Evolutionary conservation across 2,888 invertebrate species (phyloP).

Genomic region (Andrena chrysosceles): DNA sequence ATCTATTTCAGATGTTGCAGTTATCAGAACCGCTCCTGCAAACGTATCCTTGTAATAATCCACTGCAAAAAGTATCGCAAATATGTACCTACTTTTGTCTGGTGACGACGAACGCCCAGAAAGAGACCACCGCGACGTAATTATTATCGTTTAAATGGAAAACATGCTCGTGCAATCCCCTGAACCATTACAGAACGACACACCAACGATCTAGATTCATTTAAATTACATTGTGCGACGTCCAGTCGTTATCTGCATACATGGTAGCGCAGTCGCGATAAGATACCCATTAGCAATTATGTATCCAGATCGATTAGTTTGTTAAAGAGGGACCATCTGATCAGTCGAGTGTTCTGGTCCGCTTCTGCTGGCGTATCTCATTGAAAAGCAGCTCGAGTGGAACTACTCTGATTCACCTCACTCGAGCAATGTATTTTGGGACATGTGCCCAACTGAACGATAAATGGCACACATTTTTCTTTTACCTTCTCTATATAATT

Average conservation of each 20-base stretch:
- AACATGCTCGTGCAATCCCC: conserved; percentile 10
- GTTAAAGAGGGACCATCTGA: conserved; percentile 40
- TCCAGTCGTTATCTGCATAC: conserved; percentile 1
- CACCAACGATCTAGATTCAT: conserved; percentile 38
- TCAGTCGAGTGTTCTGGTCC: conserved; percentile 29
- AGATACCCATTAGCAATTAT: conserved; percentile 54
- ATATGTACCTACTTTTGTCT: neutral
- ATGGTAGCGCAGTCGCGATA: conserved; percentile 27
- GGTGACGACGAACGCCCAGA: neutral
- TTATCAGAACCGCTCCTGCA: neutral
- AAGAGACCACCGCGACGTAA: neutral
- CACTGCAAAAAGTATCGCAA: neutral
- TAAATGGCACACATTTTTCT: neutral
- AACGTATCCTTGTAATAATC: neutral
- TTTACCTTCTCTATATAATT: no score
- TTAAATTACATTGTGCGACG: conserved; percentile 35
- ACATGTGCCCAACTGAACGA: conserved; percentile 18
- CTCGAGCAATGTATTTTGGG: conserved; percentile 58
- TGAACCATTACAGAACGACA: conserved; percentile 26
- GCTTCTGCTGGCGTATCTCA: conserved; percentile 24
- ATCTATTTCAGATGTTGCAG: neutral
- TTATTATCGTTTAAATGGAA: conserved; percentile 23
- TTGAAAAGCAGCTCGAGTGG: conserved; percentile 49
- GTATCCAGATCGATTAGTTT: conserved; percentile 37
- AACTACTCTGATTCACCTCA: conserved; percentile 49